A percentile compares a stretch with the other conserved stretches of the same genome.
phyloP scores from a whole-genome alignment of 2,888 invertebrate genomes.

The Achlya flavicornis region DNA sequence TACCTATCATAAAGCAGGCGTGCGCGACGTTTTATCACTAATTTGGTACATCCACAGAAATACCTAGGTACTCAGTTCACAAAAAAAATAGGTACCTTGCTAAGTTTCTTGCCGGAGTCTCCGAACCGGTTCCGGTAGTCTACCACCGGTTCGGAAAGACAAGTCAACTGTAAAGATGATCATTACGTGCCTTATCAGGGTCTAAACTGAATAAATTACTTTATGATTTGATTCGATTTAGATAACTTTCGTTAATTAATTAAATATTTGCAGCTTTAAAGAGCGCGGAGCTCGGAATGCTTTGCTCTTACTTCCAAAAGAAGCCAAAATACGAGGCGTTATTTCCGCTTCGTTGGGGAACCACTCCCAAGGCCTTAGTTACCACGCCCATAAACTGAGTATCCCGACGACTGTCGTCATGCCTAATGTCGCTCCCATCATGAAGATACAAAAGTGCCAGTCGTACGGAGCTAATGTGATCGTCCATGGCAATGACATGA shows the following conservation, averaged over 20 bases:
- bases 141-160: too few relatives aligned
- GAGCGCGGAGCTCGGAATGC: conserved; percentile 96
- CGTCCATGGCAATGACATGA: conserved; percentile 92
- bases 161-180: too few relatives aligned
- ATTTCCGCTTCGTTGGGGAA: conserved; percentile 97
- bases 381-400: conserved; percentile 88
- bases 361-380: conserved; percentile 93
- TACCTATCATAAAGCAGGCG: background rate
- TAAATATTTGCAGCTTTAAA: conserved; percentile 89
- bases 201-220: too few relatives aligned
- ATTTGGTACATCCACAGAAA: too few relatives aligned
- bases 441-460: conserved; percentile 96
- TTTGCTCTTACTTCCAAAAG: conserved; percentile 88
- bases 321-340: conserved; percentile 90
- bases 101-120: too few relatives aligned
- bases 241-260: background rate
- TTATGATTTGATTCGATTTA: too few relatives aligned
- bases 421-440: conserved; percentile 97
- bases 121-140: too few relatives aligned
- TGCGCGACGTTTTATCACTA: background rate
- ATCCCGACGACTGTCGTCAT: conserved; percentile 95
- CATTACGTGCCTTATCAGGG: too few relatives aligned
- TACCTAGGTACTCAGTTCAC: too few relatives aligned
- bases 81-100: too few relatives aligned
- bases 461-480: conserved; percentile 94